Evolutionary conservation across 1,140 invertebrate genomes (phyloP), one percentile per base, ranked within the genome.

Genomic region (Potamilus streckersoni): DNA sequence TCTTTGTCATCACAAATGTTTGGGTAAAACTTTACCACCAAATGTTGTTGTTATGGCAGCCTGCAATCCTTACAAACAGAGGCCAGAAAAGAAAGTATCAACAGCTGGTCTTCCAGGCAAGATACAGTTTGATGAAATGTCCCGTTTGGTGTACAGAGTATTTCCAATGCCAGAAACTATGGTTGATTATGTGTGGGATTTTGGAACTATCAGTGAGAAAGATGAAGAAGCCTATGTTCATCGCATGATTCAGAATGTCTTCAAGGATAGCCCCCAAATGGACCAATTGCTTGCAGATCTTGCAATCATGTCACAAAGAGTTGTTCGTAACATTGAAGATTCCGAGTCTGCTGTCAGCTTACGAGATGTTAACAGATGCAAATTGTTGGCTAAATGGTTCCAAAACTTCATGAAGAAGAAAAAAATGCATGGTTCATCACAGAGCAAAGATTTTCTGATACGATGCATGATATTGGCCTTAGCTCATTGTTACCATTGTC

Each of bases 401-500:
- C 16, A 58, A 57, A n/a, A 65, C 27, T 64, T 70, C n/a, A 55
- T 81, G 23, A 19, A 71, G 19, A 56, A 19, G 38, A 72, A 74
- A 77, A n/a, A 31, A 59, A 19, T 49, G 66, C 55, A 14, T 19
- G 1, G 16, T n/a, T 8, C 8, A 14, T 23, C 60, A n/a, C 16
- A 16, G 23, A 17, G 60, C 27, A 15, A 1, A 19, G n/a, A 27
- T 27, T 62, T 62, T 64, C 49, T 59, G 73, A n/a, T 31, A 49
- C 12, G 59, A 78, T n/a, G 74, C 59, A 72, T 85, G 16, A 73
- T 84, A n/a, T 71, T 85, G 23, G 76, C 82, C 27, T 65, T 85
- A 2, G 78, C 80, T 15, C 79, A 84, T 62, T 86, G 83, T 69
- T 86, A 85, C 69, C 81, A 86, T 59, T 73, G 80, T 57, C 76